Evolutionary conservation across 2,888 invertebrate genomes (phyloP), one percentile per base, ranked within the genome.

Genomic region (Iselma pallidipennis): DNA sequence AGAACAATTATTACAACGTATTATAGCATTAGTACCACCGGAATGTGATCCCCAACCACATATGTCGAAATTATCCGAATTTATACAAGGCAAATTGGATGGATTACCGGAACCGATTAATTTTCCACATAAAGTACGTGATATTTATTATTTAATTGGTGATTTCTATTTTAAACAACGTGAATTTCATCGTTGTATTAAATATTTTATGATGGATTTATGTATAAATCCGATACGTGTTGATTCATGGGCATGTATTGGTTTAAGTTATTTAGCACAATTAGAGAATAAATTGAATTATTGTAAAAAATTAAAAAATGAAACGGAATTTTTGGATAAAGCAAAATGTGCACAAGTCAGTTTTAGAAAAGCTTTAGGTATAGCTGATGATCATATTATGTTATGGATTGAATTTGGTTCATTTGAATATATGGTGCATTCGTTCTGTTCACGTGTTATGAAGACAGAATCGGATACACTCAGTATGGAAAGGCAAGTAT

Each of bases 181-280:
- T 71, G 94, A 95, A 69, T 88, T 86, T 69, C 82, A 83, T 26
- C 67, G 76, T 76, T 92, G 95, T 10, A 86, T 92, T 2, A 90
- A 91, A 74, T 95, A 90, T 80, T 96, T 95, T 78, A 85, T 90
- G 57, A 83, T 91, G 71, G 97, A 98, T 81, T 83, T 97, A 23
- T 89, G 92, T 66, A 85, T 93, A 28, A 91, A 92, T 80, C 91
- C 89, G 1, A 83, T 85, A 55, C 85, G 96, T 54, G 86, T 96
- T 61, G 95, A 96, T 82, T 94, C 97, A 0, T 97, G 97, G 97
- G 95, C 96, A 1, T 91, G 93, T 56, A 87, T 96, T 78, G 94
- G 95, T 0, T 83, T 97, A 64, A 89, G 92, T 0, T 90, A 90
- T 75, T 89, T 88, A 3, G 88, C 91, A 60, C 87, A 89, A 74